Evolutionary conservation across 1,140 invertebrate species (phyloP).

Genomic region (Drosophila triauraria): DNA sequence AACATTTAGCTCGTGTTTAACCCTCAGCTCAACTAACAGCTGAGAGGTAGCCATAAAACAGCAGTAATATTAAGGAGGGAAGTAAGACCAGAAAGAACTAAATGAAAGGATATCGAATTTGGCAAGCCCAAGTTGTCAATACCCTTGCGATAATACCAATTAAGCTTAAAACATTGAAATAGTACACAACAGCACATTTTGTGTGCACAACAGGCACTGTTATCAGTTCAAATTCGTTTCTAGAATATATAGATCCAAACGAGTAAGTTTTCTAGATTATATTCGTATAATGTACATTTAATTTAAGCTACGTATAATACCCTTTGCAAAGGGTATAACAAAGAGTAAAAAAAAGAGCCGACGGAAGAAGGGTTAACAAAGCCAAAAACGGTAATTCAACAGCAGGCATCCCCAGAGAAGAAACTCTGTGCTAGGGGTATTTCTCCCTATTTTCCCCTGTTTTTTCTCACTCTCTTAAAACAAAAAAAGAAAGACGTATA

Average conservation of each 20-base stretch:
- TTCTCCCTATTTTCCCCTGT: neutral
- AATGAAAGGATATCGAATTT: conserved; percentile 5
- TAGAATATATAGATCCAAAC: too few species aligned
- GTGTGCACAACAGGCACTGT: too few species aligned
- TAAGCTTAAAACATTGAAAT: neutral
- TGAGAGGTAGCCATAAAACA: conserved; percentile 31
- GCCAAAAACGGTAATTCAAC: conserved; percentile 58
- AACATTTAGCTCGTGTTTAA: conserved; percentile 66
- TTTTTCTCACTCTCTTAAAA: neutral
- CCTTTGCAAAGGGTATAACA: neutral
- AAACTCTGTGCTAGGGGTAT: conserved; percentile 9
- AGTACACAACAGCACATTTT: too few species aligned
- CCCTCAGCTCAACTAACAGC: conserved; percentile 34
- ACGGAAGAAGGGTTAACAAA: conserved; percentile 48
- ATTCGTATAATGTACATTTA: neutral
- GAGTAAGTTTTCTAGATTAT: too few species aligned
- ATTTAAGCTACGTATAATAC: neutral
- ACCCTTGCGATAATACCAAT: neutral
- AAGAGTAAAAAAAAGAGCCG: neutral
- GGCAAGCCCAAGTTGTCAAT: neutral
- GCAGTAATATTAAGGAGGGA: conserved; percentile 19
- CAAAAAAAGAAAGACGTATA: conserved; percentile 13
- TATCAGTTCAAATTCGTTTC: too few species aligned
- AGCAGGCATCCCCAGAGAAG: conserved; percentile 19
- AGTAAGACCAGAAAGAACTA: conserved; percentile 9